Conservation (phyloP, 1,140 invertebrate species). For the Mycetomoellerius zeteki region DNA sequence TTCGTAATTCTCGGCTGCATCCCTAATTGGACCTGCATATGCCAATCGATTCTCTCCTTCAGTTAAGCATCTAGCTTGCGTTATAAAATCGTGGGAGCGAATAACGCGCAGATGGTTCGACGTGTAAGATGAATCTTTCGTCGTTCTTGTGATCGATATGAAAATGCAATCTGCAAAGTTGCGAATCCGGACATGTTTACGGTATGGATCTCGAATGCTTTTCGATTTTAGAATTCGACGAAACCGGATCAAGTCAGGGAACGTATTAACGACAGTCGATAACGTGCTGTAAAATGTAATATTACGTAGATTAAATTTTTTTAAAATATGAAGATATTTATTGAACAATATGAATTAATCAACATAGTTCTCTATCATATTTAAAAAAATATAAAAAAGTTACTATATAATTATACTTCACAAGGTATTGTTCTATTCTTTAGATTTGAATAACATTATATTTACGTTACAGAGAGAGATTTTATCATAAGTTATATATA, state of each 20-base stretch:
- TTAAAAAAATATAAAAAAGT: not conserved
- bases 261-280: constrained; percentile 42
- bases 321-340: not conserved
- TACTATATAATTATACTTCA: not conserved
- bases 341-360: not conserved
- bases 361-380: not conserved
- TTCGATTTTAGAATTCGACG: not conserved
- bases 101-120: constrained; percentile 45
- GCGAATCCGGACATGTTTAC: not conserved
- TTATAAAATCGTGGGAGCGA: constrained; percentile 36
- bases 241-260: not conserved
- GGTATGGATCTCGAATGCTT: not conserved
- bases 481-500: not conserved
- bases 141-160: constrained; percentile 2
- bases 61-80: constrained; percentile 40
- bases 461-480: not conserved
- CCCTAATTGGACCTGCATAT: constrained; percentile 69
- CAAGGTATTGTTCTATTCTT: not conserved
- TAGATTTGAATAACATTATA: not conserved
- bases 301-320: not conserved
- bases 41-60: constrained; percentile 67
- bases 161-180: not conserved
- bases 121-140: constrained; percentile 51
- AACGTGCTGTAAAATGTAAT: constrained; percentile 18
- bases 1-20: constrained; percentile 67